These are phyloP conservation scores for Myioborus miniatus DNA, from an alignment of 2,797 vertebrate genomes.

Conservation along the genomic window DNA sequence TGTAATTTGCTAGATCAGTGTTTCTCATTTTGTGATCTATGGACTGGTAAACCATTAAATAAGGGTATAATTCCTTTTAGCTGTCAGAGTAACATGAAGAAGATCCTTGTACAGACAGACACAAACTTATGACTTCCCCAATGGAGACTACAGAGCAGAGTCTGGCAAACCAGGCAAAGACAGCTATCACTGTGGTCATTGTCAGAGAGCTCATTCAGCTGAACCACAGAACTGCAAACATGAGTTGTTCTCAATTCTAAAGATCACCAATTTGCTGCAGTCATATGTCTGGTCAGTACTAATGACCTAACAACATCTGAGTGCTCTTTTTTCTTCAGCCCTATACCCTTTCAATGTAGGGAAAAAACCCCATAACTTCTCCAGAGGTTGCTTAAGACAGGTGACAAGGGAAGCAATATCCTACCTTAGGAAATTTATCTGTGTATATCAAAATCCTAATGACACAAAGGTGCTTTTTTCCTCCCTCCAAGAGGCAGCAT, in stretches of 20 bases:
- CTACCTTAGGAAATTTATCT: not conserved
- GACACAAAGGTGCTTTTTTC: not conserved
- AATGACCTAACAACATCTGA: not conserved
- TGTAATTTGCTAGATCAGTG: not conserved
- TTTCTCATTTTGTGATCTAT: not conserved
- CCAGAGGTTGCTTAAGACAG: not conserved
- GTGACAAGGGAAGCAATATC: not conserved
- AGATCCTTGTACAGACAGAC: not conserved
- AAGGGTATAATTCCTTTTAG: not conserved
- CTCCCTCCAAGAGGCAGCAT: not conserved
- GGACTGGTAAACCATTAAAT: not conserved
- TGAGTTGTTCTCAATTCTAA: not conserved
- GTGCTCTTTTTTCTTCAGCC: not conserved
- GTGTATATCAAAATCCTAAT: not conserved
- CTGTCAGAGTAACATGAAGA: not conserved
- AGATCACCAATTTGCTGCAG: not conserved
- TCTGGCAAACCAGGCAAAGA: not conserved
- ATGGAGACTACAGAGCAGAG: not conserved
- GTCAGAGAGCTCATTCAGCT: not conserved
- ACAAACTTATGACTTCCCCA: not conserved
- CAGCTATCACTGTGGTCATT: not conserved
- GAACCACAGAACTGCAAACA: not conserved
- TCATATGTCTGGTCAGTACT: not conserved
- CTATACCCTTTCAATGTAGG: not conserved
- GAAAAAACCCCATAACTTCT: rapidly evolving